Evolutionary conservation across 2,888 invertebrate species (phyloP).

Genomic region (Phyllotreta striolata): DNA sequence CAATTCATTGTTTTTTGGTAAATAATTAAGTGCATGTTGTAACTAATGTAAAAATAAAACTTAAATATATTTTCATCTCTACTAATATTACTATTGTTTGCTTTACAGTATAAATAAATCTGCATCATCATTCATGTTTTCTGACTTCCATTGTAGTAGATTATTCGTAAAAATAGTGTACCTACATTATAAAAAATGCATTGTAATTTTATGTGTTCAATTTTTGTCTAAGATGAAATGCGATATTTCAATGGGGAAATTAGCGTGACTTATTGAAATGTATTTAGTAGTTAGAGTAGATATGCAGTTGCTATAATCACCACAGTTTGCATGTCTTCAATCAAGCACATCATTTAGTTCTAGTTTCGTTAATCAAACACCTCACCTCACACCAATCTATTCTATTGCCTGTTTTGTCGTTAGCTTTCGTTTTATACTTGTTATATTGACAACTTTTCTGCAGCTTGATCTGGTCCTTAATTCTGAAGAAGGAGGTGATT

Average conservation of each 20-base stretch:
- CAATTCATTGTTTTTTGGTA: no score
- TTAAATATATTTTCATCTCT: no score
- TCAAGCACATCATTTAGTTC: constrained; percentile 3
- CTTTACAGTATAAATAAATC: no score
- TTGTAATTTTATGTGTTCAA: background rate
- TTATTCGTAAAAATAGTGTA: no score
- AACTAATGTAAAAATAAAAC: no score
- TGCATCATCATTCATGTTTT: no score
- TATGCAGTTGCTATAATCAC: background rate
- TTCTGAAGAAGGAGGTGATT: constrained; percentile 92
- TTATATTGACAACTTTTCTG: constrained; percentile 59
- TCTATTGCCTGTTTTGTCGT: background rate
- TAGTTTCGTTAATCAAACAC: constrained; percentile 13
- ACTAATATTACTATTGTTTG: no score
- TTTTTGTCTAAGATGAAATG: constrained; percentile 28
- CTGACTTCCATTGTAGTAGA: no score
- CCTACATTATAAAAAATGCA: no score
- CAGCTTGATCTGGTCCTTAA: constrained; percentile 97
- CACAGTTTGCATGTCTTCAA: constrained; percentile 17
- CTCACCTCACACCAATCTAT: constrained; percentile 6
- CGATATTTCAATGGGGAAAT: constrained; percentile 19
- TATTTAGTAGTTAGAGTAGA: background rate
- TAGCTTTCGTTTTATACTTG: constrained; percentile 36
- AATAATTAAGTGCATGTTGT: no score
- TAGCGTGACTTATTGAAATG: background rate